Conservation (phyloP, 2,113 vertebrate genomes). For the Forbesichthys papilliferus region DNA sequence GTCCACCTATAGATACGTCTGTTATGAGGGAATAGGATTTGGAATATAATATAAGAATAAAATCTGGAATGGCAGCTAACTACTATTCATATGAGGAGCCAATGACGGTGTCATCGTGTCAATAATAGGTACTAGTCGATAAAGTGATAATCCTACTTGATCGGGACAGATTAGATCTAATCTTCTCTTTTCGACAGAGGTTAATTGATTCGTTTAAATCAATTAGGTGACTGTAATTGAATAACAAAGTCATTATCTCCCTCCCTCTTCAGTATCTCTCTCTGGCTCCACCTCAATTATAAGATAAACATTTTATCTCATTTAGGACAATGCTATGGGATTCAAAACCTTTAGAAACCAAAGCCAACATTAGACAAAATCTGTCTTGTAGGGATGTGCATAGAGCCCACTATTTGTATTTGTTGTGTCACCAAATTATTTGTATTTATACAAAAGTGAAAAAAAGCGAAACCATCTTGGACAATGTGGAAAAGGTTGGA, state of each 20-base stretch:
- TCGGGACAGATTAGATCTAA: slow-evolving; percentile 64
- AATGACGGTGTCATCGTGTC: slow-evolving; percentile 52
- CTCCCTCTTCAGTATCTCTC: not conserved
- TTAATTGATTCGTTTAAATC: slow-evolving; percentile 68
- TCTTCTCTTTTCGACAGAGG: slow-evolving; percentile 42
- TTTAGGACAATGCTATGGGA: not conserved
- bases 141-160: slow-evolving; percentile 68
- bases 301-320: not conserved
- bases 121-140: slow-evolving; percentile 53
- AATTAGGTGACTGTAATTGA: slow-evolving; percentile 56
- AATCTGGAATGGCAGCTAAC: not conserved
- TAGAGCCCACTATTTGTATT: too few relatives aligned
- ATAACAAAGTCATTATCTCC: slow-evolving; percentile 41
- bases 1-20: not conserved
- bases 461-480: too few relatives aligned
- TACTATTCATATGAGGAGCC: slow-evolving; percentile 28
- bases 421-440: too few relatives aligned
- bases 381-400: too few relatives aligned
- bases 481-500: too few relatives aligned
- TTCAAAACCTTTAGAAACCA: too few relatives aligned
- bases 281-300: not conserved
- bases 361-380: too few relatives aligned
- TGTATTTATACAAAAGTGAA: too few relatives aligned
- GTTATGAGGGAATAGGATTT: not conserved
- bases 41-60: not conserved